Evolutionary conservation across 2,888 invertebrate genomes (phyloP), one percentile per base, ranked within the genome.

Genomic region (Lingula anatina): DNA sequence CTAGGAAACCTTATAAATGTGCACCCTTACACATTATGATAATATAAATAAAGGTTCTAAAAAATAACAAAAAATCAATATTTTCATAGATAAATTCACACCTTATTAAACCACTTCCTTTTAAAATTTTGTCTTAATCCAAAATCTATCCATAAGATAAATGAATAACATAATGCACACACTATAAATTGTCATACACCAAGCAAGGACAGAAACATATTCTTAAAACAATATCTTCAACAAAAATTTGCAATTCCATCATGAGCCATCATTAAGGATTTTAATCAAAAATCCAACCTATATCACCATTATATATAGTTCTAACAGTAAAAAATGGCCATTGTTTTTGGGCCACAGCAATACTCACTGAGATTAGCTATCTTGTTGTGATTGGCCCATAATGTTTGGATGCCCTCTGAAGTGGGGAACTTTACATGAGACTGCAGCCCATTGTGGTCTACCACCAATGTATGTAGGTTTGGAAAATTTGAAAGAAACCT

Each of bases 361-460:
- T 87, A 90, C 15, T 86, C 86, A 73, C 85, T 85, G 3, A 91
- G 70, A 47, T 81, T 81, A 27, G 75, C 73, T 50, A 85, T 80
- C 51, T 79, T 70, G 61, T 83, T 83, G 59, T 82, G 77, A 70
- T 83, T 83, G 15, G 82, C 56, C 88, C 91, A 92, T 24, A 92
- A 76, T 38, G 90, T 82, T 67, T 85, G 84, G 21, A 92, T 75
- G 60, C 83, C 84, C 0, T 86, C 86, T 72, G 89, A 75, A 37
- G 81, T 81, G 0, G 91, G 90, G 43, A 91, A 81, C 15, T 81
- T 78, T 31, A 86, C 85, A 46, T 83, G 82, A 39, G 87, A 84
- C 26, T 84, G 83, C 50, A 89, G 83, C 2, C 82, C 81, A 70
- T 92, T 92, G 61, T 86, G 85, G 74, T 92, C 92, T 58, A 89